Conservation (phyloP, 1,140 invertebrate genomes). For the Hermatobates lingyangjiaoensis region DNA sequence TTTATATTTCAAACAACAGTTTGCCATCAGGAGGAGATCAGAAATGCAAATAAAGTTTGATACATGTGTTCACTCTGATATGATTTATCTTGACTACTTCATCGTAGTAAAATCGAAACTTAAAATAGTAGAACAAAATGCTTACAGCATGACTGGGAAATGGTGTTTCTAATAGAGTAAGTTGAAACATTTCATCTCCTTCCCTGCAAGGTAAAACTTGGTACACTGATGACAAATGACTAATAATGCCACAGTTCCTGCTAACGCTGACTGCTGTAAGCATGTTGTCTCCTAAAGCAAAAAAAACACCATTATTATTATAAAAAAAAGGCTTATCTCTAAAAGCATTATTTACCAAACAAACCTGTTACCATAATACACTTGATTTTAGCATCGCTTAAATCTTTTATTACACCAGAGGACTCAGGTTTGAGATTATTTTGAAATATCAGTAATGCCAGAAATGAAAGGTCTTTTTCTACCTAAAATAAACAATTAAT, state of each 20-base stretch:
- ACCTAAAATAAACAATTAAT: constrained; percentile 29
- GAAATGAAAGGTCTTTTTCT: constrained; percentile 62
- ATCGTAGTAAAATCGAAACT: constrained; percentile 8
- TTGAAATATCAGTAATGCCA: constrained; percentile 74
- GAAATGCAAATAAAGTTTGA: too few species aligned
- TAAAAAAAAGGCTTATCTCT: too few species aligned
- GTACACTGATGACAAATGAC: constrained; percentile 1
- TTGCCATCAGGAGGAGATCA: too few species aligned
- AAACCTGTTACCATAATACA: constrained; percentile 87
- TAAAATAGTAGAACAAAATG: neutral
- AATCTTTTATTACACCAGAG: constrained; percentile 46
- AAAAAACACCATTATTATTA: too few species aligned
- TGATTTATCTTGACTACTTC: too few species aligned
- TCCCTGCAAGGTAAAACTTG: constrained; percentile 1
- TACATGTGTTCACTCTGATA: too few species aligned
- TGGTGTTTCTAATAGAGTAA: neutral
- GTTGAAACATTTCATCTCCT: neutral
- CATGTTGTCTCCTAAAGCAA: constrained; percentile 61
- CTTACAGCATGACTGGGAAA: neutral
- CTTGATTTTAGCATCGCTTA: constrained; percentile 60
- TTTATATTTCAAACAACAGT: too few species aligned
- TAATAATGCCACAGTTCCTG: constrained; percentile 58
- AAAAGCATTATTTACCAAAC: too few species aligned
- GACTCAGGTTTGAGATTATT: constrained; percentile 77
- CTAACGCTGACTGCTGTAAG: constrained; percentile 80